Percentiles rank a stretch among this genome's conserved stretches.
Conservation (phyloP, 2,113 vertebrate genomes). For the Notiomystis cincta region DNA sequence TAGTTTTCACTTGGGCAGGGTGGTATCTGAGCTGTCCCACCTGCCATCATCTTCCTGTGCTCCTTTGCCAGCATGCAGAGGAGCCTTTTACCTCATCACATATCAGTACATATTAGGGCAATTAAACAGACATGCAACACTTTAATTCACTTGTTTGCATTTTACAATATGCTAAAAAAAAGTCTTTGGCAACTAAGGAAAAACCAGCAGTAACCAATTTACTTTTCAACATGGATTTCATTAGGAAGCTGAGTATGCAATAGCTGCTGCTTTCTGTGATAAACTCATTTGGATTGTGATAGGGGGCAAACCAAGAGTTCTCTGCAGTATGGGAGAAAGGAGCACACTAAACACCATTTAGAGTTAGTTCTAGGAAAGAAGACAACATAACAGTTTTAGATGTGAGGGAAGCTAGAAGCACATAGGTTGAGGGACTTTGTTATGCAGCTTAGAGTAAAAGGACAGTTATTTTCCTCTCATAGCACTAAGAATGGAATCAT, state of each 20-base stretch:
- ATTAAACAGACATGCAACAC: neutral
- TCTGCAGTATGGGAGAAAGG: neutral
- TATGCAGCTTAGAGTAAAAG: neutral
- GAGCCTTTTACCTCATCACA: neutral
- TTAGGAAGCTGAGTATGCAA: neutral
- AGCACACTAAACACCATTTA: neutral
- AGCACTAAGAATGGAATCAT: neutral
- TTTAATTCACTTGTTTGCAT: neutral
- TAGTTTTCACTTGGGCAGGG: neutral
- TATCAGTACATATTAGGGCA: neutral
- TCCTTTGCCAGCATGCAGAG: neutral
- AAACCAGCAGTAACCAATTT: neutral
- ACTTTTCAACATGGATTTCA: constrained; percentile 7
- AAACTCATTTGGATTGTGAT: neutral
- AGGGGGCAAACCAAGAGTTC: neutral
- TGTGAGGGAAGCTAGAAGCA: neutral
- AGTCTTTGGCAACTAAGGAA: neutral
- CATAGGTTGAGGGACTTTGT: neutral
- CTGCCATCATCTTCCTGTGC: neutral
- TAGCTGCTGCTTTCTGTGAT: neutral
- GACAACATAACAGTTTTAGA: constrained; percentile 3
- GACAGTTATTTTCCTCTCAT: constrained; percentile 22
- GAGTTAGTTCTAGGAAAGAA: constrained; percentile 24
- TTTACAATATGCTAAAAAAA: neutral
- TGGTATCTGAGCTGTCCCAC: neutral